Base-by-base conservation (phyloP, 1,140 invertebrate genomes). In the Danaus plexippus region DNA sequence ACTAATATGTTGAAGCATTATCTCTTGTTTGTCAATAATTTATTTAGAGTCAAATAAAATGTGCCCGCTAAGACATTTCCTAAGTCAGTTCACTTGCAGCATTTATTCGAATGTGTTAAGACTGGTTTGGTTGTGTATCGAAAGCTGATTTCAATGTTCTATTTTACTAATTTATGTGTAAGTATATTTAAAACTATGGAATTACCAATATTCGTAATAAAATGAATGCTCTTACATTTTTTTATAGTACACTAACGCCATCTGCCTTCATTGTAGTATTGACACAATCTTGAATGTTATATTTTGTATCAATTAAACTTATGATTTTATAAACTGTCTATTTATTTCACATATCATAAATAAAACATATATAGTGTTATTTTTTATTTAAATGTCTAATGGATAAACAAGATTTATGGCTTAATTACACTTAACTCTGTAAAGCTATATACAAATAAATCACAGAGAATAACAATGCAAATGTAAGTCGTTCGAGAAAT, bases 281-380 rank as follows among this genome's bases (percentile, higher is more conserved):
- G 63, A 71, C 55, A 57, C 49, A 57, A 67, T 22, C 67, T 67
- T 75, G 70, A 79, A 77, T 70, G 70, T 78, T 82, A 79, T 84
- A 78, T 84, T 80, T 84, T 84, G 57, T 80, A 84, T 71, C 55
- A 64, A 81, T 70, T 80, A 76, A 81, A 62, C 54, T 32, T 62
- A 47, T 52, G 12, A 57, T 61, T 57, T 51, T 11, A 13, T 32
- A 32, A 32, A 32, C 22, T 32, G 7, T 32, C 7, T 32, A 4
- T 32, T 32, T 32, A 32, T 32, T 32, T 32, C 5, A 32, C 1
- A 7, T 4, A 2, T 32, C 7, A 32, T 32, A 6, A 32, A 7
- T 32, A 32, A 32, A 32, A 32, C 22, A 32, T 4, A 32, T 32
- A 32, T 6, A 2, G 22, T 32, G 22, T 32, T 32, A 32, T 32